Evolutionary conservation across 2,797 vertebrate species (phyloP).

Genomic region (Sardinella longiceps): DNA sequence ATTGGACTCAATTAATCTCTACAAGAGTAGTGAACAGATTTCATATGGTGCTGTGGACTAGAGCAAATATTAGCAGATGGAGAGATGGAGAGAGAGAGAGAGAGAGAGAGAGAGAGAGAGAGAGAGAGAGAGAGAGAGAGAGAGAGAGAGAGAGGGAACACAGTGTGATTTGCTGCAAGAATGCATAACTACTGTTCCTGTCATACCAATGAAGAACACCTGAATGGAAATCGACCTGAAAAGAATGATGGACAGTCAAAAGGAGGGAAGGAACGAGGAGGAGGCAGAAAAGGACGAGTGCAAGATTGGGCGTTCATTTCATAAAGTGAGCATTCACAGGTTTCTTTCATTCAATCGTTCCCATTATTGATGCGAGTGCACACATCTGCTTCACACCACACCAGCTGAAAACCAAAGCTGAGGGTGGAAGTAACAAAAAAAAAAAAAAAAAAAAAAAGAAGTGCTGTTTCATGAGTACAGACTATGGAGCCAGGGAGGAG

Average conservation of each 20-base stretch:
- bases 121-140: conserved; percentile 34
- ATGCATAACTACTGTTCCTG: not conserved
- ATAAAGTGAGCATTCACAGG: not conserved
- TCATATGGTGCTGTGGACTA: not conserved
- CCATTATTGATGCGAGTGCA: not conserved
- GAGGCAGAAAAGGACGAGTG: not conserved
- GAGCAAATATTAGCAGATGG: conserved; percentile 24
- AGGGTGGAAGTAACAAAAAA: not conserved
- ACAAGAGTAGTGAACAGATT: conserved; percentile 13
- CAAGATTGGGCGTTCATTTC: not conserved
- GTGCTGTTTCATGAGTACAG: not conserved
- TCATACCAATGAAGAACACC: not conserved
- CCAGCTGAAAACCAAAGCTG: not conserved
- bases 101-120: not conserved
- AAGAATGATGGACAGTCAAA: not conserved
- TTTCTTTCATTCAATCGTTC: not conserved
- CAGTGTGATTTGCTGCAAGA: not conserved
- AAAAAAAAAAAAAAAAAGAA: not conserved
- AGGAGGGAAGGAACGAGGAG: not conserved
- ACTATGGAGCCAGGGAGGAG: not conserved
- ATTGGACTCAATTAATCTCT: conserved; percentile 3
- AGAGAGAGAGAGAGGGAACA: not conserved
- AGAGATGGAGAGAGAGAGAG: not conserved
- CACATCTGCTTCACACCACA: not conserved
- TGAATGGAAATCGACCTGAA: not conserved